Base-by-base conservation (phyloP, 2,797 vertebrate species). In the Channa striata region DNA sequence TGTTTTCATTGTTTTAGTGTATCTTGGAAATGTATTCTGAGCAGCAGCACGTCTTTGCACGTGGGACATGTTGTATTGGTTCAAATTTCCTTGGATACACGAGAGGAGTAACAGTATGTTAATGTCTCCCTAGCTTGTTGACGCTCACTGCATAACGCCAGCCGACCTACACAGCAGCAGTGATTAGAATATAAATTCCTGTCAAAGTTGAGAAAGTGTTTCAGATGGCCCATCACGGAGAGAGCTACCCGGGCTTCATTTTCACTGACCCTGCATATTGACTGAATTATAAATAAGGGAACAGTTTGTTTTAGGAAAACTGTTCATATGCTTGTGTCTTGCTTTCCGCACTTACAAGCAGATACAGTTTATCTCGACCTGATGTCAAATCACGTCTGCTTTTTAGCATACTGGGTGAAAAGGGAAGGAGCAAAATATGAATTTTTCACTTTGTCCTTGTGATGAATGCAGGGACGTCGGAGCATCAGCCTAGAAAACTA, bases 211-310 rank as follows among this genome's bases (percentile, higher is more conserved):
- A 59, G 61, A 44, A 60, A 56, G 65, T 47, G 52, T 63, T 59
- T 77, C 46, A 36, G 65, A 69, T 43, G 49, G 9, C 20, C 50
- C 62, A 67, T 77, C 54, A 57, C 25, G 50, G 65, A 77, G 53
- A 68, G 40, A 30, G 43, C 54, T 78, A 21, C 40, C n/a, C 49
- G 54, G 59, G 66, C 54, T 68, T 73, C 46, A 57, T 74, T 81
- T 68, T 44, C 50, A 65, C 69, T 74, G 73, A 74, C 56, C 51
- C 52, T 57, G 70, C 52, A 62, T 64, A 61, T 59, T 66, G 69
- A 67, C 66, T 48, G 72, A 48, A 56, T 72, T 39, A 17, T 65
- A 57, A 74, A 67, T 53, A 53, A 62, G 46, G 17, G 37, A 34
- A 49, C 5, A 49, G 11, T 37, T 60, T 48, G 30, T 51, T 76